Evolutionary conservation across 2,888 invertebrate genomes (phyloP).

Genomic region (Monopis laevigella): DNA sequence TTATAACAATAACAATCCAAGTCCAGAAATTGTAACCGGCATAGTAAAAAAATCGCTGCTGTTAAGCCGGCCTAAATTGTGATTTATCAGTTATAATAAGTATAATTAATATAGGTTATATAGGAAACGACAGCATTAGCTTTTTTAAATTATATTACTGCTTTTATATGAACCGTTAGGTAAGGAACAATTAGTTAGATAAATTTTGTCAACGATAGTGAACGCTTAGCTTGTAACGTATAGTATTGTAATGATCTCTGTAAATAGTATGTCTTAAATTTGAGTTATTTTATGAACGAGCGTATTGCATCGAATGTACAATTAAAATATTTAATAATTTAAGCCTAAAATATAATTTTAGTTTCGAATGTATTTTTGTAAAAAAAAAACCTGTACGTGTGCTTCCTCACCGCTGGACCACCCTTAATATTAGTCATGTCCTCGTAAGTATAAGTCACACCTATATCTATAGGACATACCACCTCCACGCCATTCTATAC

Average conservation of each 20-base stretch:
- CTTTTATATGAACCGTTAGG: slow-evolving; percentile 2
- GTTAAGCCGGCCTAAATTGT: slow-evolving; percentile 7
- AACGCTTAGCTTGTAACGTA: slow-evolving; percentile 12
- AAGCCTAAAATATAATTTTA: slow-evolving; percentile 6
- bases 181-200: slow-evolving; percentile 1
- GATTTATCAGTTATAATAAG: not conserved
- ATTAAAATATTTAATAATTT: slow-evolving; percentile 4
- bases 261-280: slow-evolving; percentile 9
- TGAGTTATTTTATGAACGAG: slow-evolving; percentile 8
- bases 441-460: too few relatives aligned
- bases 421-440: too few relatives aligned
- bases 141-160: slow-evolving; percentile 7
- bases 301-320: slow-evolving; percentile 10
- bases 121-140: too few relatives aligned
- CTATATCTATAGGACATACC: too few relatives aligned
- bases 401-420: slow-evolving; percentile 11
- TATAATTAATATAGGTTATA: too few relatives aligned
- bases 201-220: slow-evolving; percentile 5
- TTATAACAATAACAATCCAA: too few relatives aligned
- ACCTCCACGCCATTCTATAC: too few relatives aligned
- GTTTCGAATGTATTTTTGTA: slow-evolving; percentile 10
- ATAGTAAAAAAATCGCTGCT: too few relatives aligned
- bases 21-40: too few relatives aligned
- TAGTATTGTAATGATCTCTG: not conserved
- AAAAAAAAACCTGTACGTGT: slow-evolving; percentile 8